Percentiles rank a stretch among this genome's conserved stretches.
Evolutionary conservation across 2,797 vertebrate species (phyloP).

Genomic region (Sebastes oblongus): DNA sequence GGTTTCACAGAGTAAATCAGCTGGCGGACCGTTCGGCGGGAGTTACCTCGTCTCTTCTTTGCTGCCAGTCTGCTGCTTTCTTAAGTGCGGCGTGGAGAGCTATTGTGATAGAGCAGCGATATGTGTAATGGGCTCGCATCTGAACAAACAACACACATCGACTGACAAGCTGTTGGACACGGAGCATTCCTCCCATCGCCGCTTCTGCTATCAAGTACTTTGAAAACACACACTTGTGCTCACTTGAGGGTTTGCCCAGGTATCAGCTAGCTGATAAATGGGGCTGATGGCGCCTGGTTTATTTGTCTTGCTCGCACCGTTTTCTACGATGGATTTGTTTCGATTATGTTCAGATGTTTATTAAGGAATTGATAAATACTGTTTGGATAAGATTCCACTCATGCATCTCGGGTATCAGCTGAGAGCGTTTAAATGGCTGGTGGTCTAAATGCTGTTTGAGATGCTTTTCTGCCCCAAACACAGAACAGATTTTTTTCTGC

Average conservation of each 20-base stretch:
- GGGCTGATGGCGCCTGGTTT: neutral
- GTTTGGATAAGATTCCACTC: neutral
- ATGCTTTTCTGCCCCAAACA: neutral
- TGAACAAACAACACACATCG: slow-evolving; percentile 56
- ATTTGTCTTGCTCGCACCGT: neutral
- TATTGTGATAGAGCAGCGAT: slow-evolving; percentile 49
- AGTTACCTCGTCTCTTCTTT: slow-evolving; percentile 24
- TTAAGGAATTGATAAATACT: neutral
- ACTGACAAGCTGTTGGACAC: slow-evolving; percentile 34
- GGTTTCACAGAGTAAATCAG: slow-evolving; percentile 34
- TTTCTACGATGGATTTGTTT: neutral
- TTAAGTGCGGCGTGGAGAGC: slow-evolving; percentile 36
- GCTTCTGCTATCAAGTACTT: neutral
- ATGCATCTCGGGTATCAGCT: neutral
- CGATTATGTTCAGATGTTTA: neutral
- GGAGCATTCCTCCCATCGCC: slow-evolving; percentile 6
- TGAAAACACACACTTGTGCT: slow-evolving; percentile 20
- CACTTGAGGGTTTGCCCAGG: neutral
- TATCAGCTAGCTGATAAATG: slow-evolving; percentile 24
- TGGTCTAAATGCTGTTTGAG: neutral
- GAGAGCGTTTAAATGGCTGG: neutral
- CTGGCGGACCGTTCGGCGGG: slow-evolving; percentile 1
- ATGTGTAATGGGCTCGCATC: slow-evolving; percentile 52
- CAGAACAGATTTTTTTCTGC: neutral
- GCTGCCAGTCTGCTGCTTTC: slow-evolving; percentile 22